These are phyloP conservation scores for Muraenolepis orangiensis DNA, from an alignment of 2,797 vertebrate species.

Conservation along the genomic window DNA sequence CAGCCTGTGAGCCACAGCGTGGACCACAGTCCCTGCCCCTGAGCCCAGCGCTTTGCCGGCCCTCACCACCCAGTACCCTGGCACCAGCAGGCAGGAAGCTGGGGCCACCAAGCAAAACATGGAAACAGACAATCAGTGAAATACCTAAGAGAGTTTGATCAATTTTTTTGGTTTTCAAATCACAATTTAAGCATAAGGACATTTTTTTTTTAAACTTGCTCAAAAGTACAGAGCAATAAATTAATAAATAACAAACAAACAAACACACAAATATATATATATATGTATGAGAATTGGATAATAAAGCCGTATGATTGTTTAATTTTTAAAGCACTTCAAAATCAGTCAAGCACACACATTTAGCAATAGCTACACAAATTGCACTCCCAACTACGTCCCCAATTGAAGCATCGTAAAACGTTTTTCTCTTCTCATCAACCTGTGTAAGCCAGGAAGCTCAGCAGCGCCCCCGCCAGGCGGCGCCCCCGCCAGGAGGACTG, in stretches of 20 bases:
- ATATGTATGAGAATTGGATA: too few relatives aligned
- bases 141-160: not conserved
- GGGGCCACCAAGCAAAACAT: conserved; percentile 6
- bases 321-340: not conserved
- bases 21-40: conserved; percentile 61
- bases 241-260: too few relatives aligned
- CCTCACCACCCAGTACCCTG: conserved; percentile 73
- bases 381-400: not conserved
- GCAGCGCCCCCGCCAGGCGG: conserved; percentile 73
- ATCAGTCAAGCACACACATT: not conserved
- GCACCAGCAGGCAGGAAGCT: conserved; percentile 62
- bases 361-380: not conserved
- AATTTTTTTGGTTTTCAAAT: not conserved
- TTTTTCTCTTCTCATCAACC: conserved; percentile 69
- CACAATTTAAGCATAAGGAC: not conserved
- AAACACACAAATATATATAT: too few relatives aligned
- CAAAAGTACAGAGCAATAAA: too few relatives aligned
- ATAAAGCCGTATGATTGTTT: not conserved
- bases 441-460: conserved; percentile 81
- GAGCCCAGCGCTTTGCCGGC: conserved; percentile 66
- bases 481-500: conserved; percentile 64
- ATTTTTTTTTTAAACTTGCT: too few relatives aligned
- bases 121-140: not conserved
- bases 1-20: conserved; percentile 66
- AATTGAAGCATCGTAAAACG: not conserved